phyloP scores from a whole-genome alignment of 1,140 invertebrate species.

The Galendromus occidentalis region DNA sequence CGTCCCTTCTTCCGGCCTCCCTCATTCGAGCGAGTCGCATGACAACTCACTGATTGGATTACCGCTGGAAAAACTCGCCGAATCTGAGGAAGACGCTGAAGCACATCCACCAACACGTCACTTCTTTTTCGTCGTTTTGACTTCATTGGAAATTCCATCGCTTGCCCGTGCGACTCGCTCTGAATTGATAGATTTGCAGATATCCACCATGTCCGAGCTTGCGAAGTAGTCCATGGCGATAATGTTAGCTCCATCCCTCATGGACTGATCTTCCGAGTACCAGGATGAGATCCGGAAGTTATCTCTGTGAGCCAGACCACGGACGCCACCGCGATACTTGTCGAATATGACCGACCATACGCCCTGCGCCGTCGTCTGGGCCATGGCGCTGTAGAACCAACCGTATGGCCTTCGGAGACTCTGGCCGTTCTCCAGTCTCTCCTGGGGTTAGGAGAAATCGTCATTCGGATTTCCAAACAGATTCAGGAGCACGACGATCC shows the following conservation, averaged over 20 bases:
- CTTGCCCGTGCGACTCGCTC: too few relatives aligned
- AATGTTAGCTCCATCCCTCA: background rate
- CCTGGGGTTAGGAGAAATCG: background rate
- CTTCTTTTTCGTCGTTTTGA: too few relatives aligned
- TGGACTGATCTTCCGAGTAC: background rate
- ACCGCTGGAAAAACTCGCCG: too few relatives aligned
- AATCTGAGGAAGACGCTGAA: too few relatives aligned
- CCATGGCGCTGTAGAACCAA: background rate
- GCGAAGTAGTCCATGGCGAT: background rate
- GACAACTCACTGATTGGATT: too few relatives aligned
- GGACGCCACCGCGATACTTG: background rate
- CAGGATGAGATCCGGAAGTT: background rate
- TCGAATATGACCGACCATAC: background rate
- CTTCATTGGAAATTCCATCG: too few relatives aligned
- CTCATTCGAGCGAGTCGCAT: too few relatives aligned
- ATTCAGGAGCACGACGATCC: too few relatives aligned
- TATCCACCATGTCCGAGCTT: slow-evolving; percentile 4
- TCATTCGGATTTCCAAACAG: too few relatives aligned
- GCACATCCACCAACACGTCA: too few relatives aligned
- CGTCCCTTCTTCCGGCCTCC: too few relatives aligned
- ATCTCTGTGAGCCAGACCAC: background rate
- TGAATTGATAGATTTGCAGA: background rate
- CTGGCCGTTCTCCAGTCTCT: background rate
- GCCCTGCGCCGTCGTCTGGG: background rate
- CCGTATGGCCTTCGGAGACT: background rate